Base-by-base conservation (phyloP, 2,888 invertebrate genomes). In the Apamea monoglypha region DNA sequence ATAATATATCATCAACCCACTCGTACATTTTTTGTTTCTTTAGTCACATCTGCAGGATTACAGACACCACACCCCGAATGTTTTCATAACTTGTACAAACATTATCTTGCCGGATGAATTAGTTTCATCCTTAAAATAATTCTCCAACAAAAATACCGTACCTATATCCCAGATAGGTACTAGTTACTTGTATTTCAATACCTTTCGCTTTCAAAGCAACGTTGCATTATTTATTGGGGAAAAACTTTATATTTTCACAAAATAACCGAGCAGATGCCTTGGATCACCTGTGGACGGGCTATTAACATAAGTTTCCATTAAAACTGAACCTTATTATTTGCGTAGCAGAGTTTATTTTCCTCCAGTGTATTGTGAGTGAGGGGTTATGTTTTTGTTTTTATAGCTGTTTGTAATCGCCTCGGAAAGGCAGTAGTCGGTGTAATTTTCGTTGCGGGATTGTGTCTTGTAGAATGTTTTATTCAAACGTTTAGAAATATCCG, bases 201-300 rank as follows among this genome's bases (percentile, higher is more conserved):
- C 90, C 89, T 91, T 92, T 92, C 90, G 83, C 88, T 90, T 89
- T 89, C 89, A 90, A 87, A 89, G 90, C 85, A 89, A 69, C 91
- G 93, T 93, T 96, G 96, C 96, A 96, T 96, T 96, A 96, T 96
- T 96, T 96, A 96, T 96, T 96, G 95, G 94, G 93, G 93, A 95
- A 95, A 96, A 95, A 95, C 96, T 92, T 95, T 95, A 94, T 95
- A 95, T 95, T 95, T 95, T 94, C 94, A 93, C 94, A 95, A 95
- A 94, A 96, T 94, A 94, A 93, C 91, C 94, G 90, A 94, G 92
- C 96, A 95, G 94, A 94, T 94, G 96, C 91, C 91, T 93, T 87
- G 90, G 91, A 91, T 95, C 96, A 95, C 95, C 96, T 95, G 96
- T 92, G 94, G 92, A 93, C 93, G 88, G 88, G 90, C 92, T 91